phyloP scores from a whole-genome alignment of 2,113 vertebrate species.

The Gymnarchus niloticus region DNA sequence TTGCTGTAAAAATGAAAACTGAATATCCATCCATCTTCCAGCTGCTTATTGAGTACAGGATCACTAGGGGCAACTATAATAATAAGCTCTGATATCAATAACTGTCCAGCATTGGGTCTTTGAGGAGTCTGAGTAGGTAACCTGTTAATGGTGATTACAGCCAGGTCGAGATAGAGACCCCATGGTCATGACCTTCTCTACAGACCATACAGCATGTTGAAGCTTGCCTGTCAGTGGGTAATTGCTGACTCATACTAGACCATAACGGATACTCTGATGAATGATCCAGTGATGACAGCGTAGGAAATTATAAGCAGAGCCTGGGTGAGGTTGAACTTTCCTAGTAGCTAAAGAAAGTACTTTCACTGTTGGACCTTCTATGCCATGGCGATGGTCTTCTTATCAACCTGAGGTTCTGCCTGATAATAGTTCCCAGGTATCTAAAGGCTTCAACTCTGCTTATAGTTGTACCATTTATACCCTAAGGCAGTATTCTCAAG shows the following conservation, averaged over 20 bases:
- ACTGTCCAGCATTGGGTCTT: no score
- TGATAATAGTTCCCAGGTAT: background rate
- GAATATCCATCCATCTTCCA: background rate
- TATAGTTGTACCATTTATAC: no score
- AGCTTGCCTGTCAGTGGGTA: background rate
- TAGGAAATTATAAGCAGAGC: background rate
- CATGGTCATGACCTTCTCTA: background rate
- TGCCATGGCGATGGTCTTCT: background rate
- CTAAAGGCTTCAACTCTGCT: no score
- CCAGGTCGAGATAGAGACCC: background rate
- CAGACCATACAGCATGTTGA: background rate
- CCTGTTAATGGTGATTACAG: background rate
- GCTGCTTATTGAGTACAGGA: background rate
- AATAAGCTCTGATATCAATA: no score
- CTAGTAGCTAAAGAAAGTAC: no score
- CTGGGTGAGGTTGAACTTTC: background rate
- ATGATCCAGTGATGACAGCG: background rate
- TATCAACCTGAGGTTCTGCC: background rate
- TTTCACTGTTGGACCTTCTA: no score
- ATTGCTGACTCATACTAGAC: background rate
- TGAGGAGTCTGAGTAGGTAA: no score
- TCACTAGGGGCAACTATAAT: background rate
- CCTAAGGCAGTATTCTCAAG: no score
- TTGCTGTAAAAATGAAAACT: background rate
- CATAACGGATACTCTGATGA: background rate